phyloP scores from a whole-genome alignment of 1,140 invertebrate species.

The Lasioglossum albipes region DNA sequence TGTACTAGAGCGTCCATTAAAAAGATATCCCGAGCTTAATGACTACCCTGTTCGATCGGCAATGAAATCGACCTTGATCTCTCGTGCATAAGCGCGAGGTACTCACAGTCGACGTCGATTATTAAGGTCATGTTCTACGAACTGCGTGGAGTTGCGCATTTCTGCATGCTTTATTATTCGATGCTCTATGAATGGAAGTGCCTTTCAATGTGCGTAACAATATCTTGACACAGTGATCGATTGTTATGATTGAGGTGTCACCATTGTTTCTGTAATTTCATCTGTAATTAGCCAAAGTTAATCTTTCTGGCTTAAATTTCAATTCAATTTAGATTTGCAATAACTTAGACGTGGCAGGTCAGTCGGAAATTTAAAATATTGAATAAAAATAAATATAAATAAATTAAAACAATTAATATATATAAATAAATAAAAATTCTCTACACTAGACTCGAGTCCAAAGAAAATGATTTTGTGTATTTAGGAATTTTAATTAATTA shows the following conservation, averaged over 20 bases:
- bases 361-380: too few relatives aligned
- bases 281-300: too few relatives aligned
- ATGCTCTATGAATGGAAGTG: background rate
- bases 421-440: too few relatives aligned
- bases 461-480: too few relatives aligned
- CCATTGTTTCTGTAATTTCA: too few relatives aligned
- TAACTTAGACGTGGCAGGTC: too few relatives aligned
- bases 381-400: too few relatives aligned
- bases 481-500: too few relatives aligned
- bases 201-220: background rate
- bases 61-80: conserved; percentile 58
- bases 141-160: conserved; percentile 30
- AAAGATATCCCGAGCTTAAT: conserved; percentile 46
- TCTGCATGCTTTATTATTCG: background rate
- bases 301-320: too few relatives aligned
- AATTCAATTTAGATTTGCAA: too few relatives aligned
- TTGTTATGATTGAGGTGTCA: background rate
- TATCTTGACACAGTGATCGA: background rate
- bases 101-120: conserved; percentile 58
- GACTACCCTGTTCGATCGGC: conserved; percentile 42
- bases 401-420: too few relatives aligned
- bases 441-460: too few relatives aligned
- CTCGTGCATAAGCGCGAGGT: conserved; percentile 27
- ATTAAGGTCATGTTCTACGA: conserved; percentile 57
- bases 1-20: conserved; percentile 28